phyloP scores from a whole-genome alignment of 2,797 vertebrate species.

The Cottoperca gobio region DNA sequence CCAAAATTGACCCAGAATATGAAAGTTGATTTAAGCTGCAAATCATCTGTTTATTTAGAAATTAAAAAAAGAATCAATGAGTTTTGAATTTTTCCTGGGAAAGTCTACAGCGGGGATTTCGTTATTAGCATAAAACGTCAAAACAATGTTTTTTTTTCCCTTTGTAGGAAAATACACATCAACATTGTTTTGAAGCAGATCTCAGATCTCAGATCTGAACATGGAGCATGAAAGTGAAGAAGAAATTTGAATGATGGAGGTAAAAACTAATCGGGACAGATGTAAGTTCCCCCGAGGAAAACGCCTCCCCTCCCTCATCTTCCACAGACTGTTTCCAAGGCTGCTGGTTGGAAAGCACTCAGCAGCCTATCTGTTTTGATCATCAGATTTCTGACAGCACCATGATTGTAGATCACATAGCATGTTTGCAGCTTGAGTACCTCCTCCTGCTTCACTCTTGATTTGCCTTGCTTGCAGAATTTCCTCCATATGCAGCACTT shows the following conservation, averaged over 20 bases:
- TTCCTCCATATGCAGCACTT: slow-evolving; percentile 77
- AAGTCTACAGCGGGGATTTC: background rate
- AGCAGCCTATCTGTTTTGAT: slow-evolving; percentile 69
- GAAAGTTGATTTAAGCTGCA: background rate
- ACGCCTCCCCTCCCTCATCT: slow-evolving; percentile 23
- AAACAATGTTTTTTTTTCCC: slow-evolving; percentile 23
- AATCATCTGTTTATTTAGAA: background rate
- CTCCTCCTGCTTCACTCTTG: slow-evolving; percentile 29
- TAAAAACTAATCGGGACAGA: slow-evolving; percentile 56
- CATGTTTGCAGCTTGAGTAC: slow-evolving; percentile 55
- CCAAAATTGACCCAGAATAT: background rate
- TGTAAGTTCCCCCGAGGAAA: slow-evolving; percentile 38
- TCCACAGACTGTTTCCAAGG: slow-evolving; percentile 47
- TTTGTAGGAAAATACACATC: slow-evolving; percentile 40
- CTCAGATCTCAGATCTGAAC: slow-evolving; percentile 31
- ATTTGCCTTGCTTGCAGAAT: slow-evolving; percentile 77
- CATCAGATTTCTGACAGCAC: slow-evolving; percentile 73
- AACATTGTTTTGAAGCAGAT: slow-evolving; percentile 19
- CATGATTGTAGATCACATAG: slow-evolving; percentile 65
- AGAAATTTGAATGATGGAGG: slow-evolving; percentile 59
- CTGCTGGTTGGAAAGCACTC: slow-evolving; percentile 55
- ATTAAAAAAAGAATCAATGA: background rate
- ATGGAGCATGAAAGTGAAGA: slow-evolving; percentile 27
- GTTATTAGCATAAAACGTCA: slow-evolving; percentile 30
- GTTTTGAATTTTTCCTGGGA: slow-evolving; percentile 17